Evolutionary conservation across 2,113 vertebrate genomes (phyloP).

Genomic region (Seriola quinqueradiata): DNA sequence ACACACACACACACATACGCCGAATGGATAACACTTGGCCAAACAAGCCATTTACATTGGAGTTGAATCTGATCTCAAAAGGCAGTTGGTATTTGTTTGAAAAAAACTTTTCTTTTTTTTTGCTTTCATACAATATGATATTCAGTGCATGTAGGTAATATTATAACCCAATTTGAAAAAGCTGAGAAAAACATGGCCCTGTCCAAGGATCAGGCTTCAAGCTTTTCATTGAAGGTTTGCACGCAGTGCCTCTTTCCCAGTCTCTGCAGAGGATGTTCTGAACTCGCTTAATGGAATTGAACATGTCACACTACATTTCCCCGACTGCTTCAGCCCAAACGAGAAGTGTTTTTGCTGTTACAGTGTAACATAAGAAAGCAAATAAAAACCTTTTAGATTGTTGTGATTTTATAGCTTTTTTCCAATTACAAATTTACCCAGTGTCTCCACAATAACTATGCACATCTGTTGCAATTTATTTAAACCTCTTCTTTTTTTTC

Average conservation of each 20-base stretch:
- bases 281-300: slow-evolving; percentile 63
- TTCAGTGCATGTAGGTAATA: slow-evolving; percentile 72
- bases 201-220: slow-evolving; percentile 66
- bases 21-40: slow-evolving; percentile 78
- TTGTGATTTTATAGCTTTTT: slow-evolving; percentile 51
- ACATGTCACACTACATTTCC: slow-evolving; percentile 63
- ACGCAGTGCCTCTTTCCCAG: slow-evolving; percentile 47
- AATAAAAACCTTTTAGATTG: slow-evolving; percentile 63
- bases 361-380: slow-evolving; percentile 56
- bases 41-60: slow-evolving; percentile 73
- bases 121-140: slow-evolving; percentile 57
- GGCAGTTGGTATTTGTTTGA: slow-evolving; percentile 69
- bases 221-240: slow-evolving; percentile 69
- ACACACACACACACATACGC: slow-evolving; percentile 42
- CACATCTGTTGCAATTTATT: slow-evolving; percentile 63
- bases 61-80: slow-evolving; percentile 71
- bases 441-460: slow-evolving; percentile 51
- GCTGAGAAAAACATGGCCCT: slow-evolving; percentile 70
- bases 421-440: slow-evolving; percentile 26
- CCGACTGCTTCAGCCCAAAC: slow-evolving; percentile 49
- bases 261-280: slow-evolving; percentile 65
- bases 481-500: slow-evolving; percentile 36
- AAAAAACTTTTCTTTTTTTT: slow-evolving; percentile 31
- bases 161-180: slow-evolving; percentile 73
- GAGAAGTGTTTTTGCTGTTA: slow-evolving; percentile 46